Conservation (phyloP, 30 jellyfish, hydroid and myxozoan species). For the Hydractinia echinata region DNA sequence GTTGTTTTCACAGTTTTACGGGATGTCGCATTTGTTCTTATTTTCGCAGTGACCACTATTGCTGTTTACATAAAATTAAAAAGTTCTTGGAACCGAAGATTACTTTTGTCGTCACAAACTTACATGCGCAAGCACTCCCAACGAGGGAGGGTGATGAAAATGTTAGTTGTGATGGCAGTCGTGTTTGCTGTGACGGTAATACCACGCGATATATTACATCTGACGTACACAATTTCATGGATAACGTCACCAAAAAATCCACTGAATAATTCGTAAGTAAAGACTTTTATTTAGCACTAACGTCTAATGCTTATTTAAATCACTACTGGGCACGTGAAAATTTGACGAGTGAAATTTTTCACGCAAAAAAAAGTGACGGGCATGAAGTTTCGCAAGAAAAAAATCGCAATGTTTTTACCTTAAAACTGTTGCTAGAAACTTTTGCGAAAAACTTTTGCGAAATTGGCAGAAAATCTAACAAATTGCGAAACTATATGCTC, state of each 20-base stretch:
- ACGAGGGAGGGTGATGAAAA: slow-evolving; percentile 36
- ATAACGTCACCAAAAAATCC: background rate
- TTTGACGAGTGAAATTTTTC: too few relatives aligned
- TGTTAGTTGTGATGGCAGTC: slow-evolving; percentile 44
- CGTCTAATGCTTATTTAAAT: background rate
- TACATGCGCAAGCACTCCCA: background rate
- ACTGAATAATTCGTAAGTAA: too few relatives aligned
- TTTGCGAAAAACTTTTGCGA: too few relatives aligned
- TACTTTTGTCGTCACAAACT: background rate
- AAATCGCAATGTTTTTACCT: too few relatives aligned
- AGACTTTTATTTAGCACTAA: too few relatives aligned
- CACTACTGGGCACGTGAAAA: background rate
- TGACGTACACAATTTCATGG: slow-evolving; percentile 56
- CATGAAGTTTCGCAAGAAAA: too few relatives aligned
- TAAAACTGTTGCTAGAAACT: too few relatives aligned
- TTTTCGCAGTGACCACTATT: slow-evolving; percentile 44
- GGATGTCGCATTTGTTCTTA: slow-evolving; percentile 24
- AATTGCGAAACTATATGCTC: too few relatives aligned
- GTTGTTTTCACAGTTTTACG: slow-evolving; percentile 23
- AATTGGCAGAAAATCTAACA: too few relatives aligned
- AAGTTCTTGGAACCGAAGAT: slow-evolving; percentile 7
- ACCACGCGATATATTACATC: slow-evolving; percentile 70
- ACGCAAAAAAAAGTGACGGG: too few relatives aligned
- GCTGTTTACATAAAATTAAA: slow-evolving; percentile 17
- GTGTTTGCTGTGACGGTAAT: slow-evolving; percentile 46